Percentiles rank a stretch among this genome's conserved stretches.
These are phyloP conservation scores for Engraulis encrasicolus DNA, from an alignment of 2,113 vertebrate genomes.

Conservation along the genomic window DNA sequence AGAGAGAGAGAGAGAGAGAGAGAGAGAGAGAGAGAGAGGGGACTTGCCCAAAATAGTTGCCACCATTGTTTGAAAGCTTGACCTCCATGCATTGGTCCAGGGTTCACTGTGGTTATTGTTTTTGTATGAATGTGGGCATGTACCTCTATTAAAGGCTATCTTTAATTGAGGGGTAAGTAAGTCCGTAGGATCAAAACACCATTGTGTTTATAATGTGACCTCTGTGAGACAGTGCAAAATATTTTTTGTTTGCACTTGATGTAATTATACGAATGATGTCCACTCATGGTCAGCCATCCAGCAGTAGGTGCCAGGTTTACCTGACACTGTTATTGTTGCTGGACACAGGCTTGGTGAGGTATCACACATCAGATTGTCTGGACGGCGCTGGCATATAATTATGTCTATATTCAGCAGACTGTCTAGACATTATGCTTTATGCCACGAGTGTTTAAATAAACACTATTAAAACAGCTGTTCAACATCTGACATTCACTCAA, in stretches of 20 bases:
- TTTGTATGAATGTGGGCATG: background rate
- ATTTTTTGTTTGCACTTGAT: background rate
- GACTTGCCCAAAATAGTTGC: background rate
- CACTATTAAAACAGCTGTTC: background rate
- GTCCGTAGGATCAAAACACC: background rate
- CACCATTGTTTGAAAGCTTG: background rate
- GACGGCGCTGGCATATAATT: background rate
- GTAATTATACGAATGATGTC: conserved; percentile 2
- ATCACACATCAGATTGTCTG: background rate
- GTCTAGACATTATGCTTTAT: background rate
- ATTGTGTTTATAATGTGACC: conserved; percentile 17
- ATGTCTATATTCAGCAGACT: conserved; percentile 5
- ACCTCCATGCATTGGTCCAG: background rate
- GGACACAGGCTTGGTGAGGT: background rate
- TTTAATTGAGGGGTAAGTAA: conserved; percentile 7
- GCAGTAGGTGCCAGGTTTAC: background rate
- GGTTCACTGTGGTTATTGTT: background rate
- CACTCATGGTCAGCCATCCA: background rate
- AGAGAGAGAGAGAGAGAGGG: background rate
- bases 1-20: background rate
- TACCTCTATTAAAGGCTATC: conserved; percentile 15
- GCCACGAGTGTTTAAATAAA: background rate
- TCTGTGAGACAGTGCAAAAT: background rate
- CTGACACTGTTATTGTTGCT: conserved; percentile 8
- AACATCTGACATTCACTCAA: background rate